Conservation (phyloP, 1,140 invertebrate genomes). For the Eriocheir sinensis region DNA sequence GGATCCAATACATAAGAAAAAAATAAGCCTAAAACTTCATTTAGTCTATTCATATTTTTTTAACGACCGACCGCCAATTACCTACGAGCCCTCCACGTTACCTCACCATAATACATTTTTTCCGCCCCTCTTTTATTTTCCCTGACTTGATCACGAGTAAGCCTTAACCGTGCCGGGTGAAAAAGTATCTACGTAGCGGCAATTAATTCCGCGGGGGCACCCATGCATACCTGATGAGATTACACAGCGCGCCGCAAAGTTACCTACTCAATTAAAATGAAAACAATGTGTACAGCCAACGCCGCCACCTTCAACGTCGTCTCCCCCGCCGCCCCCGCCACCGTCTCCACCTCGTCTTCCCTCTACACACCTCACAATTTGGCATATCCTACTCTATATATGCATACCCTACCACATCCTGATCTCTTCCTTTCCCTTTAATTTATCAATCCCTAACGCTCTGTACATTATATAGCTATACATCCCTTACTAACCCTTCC, state of each 20-base stretch:
- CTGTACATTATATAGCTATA: too few relatives aligned
- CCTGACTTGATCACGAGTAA: not conserved
- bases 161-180: not conserved
- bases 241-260: slow-evolving; percentile 28
- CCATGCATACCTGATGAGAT: slow-evolving; percentile 61
- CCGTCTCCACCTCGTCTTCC: not conserved
- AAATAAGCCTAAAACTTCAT: too few relatives aligned
- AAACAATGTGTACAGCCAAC: not conserved
- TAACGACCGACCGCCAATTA: too few relatives aligned
- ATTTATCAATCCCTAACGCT: not conserved
- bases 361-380: not conserved
- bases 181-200: slow-evolving; percentile 1
- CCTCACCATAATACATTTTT: too few relatives aligned
- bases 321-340: not conserved
- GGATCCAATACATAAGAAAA: too few relatives aligned
- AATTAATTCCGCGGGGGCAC: slow-evolving; percentile 44
- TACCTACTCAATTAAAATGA: slow-evolving; percentile 42
- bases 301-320: not conserved
- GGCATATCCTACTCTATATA: too few relatives aligned
- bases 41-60: too few relatives aligned
- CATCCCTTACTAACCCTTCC: too few relatives aligned
- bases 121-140: not conserved
- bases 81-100: too few relatives aligned
- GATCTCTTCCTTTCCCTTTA: too few relatives aligned
- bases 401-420: too few relatives aligned